Evolutionary conservation across 2,888 invertebrate genomes (phyloP).

Genomic region (Artemia sp.): DNA sequence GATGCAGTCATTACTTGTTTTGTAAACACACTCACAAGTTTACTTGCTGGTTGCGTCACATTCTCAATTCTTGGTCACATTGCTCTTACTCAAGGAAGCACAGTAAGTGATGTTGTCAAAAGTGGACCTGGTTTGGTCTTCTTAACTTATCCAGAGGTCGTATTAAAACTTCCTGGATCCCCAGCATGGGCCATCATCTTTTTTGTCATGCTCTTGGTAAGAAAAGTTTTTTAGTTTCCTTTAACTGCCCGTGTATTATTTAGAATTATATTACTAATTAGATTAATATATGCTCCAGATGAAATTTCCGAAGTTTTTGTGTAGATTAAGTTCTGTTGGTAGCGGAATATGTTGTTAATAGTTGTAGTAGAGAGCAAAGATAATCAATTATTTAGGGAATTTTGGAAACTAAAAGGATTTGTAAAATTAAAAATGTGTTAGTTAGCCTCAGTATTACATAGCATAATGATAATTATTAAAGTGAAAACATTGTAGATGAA

Average conservation of each 20-base stretch:
- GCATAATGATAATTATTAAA: no score
- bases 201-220: constrained; percentile 51
- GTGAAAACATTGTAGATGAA: no score
- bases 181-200: constrained; percentile 53
- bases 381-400: no score
- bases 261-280: background rate
- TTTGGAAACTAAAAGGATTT: no score
- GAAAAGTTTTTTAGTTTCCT: constrained; percentile 24
- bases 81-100: constrained; percentile 38
- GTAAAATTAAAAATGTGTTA: no score
- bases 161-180: constrained; percentile 50
- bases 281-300: background rate
- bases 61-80: constrained; percentile 56
- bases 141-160: constrained; percentile 54
- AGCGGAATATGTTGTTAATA: no score
- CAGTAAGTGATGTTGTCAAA: constrained; percentile 39
- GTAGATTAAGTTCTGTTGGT: background rate
- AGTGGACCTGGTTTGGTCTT: constrained; percentile 56
- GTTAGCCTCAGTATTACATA: no score
- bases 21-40: constrained; percentile 52
- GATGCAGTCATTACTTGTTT: constrained; percentile 53
- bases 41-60: constrained; percentile 55
- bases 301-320: background rate
- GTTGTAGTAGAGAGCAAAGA: no score
- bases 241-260: background rate